A percentile compares a stretch with the other conserved stretches of the same genome.
These are phyloP conservation scores for Calephelis nemesis DNA, from an alignment of 1,140 invertebrate genomes.

Conservation along the genomic window DNA sequence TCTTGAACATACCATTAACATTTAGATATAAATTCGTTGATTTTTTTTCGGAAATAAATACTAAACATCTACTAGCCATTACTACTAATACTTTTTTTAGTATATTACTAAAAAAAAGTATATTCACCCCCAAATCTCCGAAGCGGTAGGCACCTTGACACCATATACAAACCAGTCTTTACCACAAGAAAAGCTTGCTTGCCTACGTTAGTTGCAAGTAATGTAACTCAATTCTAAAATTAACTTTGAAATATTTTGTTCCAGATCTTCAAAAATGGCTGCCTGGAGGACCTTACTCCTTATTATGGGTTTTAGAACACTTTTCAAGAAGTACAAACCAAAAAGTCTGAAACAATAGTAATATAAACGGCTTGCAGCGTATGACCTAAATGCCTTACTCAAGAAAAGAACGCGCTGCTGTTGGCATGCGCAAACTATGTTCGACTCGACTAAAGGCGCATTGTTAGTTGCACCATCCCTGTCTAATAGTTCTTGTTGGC, in stretches of 20 bases:
- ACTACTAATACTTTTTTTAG: no score
- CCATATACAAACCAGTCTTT: no score
- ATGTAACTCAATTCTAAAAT: no score
- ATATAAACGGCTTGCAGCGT: slow-evolving; percentile 24
- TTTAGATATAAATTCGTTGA: no score
- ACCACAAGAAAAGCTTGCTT: no score
- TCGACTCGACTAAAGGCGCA: slow-evolving; percentile 79
- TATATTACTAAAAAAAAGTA: no score
- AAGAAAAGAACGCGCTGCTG: slow-evolving; percentile 63
- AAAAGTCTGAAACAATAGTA: slow-evolving; percentile 3
- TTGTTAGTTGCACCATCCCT: slow-evolving; percentile 87
- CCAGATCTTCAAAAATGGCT: background rate
- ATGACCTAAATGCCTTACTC: slow-evolving; percentile 74
- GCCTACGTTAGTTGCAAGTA: no score
- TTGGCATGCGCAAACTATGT: slow-evolving; percentile 74
- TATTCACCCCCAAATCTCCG: no score
- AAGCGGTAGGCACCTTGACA: no score
- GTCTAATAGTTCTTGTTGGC: slow-evolving; percentile 89
- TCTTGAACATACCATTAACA: no score
- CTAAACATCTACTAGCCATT: no score
- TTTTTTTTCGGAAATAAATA: no score
- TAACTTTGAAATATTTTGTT: background rate
- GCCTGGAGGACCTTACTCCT: background rate
- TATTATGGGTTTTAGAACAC: background rate
- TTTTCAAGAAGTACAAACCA: background rate